Evolutionary conservation across 53 echinoderm and acorn worm genomes (phyloP).

Genomic region (Henricia sp.): DNA sequence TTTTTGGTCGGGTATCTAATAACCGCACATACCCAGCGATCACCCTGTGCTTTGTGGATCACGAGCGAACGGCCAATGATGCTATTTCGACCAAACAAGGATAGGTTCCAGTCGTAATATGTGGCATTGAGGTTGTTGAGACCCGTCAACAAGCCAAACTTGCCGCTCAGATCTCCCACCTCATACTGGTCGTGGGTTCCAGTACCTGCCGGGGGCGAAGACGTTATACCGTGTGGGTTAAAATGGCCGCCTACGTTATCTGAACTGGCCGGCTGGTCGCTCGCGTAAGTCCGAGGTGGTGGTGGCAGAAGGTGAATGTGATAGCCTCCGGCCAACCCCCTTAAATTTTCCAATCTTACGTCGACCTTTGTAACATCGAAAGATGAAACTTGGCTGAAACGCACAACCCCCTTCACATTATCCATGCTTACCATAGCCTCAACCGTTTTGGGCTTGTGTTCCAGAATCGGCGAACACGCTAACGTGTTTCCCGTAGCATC

Average conservation of each 20-base stretch:
- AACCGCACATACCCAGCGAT: constrained; percentile 78
- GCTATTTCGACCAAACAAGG: constrained; percentile 85
- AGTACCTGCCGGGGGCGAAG: constrained; percentile 31
- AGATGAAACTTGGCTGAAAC: constrained; percentile 79
- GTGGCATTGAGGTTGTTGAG: constrained; percentile 42
- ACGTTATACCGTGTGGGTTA: constrained; percentile 79
- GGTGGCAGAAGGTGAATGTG: constrained; percentile 90
- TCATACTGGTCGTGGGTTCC: constrained; percentile 92
- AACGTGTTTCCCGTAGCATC: neutral
- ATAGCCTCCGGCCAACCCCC: constrained; percentile 74
- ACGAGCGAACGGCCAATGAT: constrained; percentile 85
- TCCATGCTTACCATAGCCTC: constrained; percentile 60
- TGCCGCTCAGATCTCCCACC: constrained; percentile 91
- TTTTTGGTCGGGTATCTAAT: constrained; percentile 79
- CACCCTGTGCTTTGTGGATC: constrained; percentile 67
- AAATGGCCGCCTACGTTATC: constrained; percentile 77
- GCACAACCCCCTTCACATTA: constrained; percentile 70
- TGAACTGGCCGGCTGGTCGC: constrained; percentile 56
- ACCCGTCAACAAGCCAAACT: constrained; percentile 75
- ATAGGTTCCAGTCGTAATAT: constrained; percentile 86
- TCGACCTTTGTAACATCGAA: constrained; percentile 72
- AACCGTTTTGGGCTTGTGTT: constrained; percentile 72
- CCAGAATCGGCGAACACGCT: constrained; percentile 67
- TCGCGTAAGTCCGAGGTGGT: constrained; percentile 67
- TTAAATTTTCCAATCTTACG: constrained; percentile 69